phyloP scores from a whole-genome alignment of 1,140 invertebrate genomes.

The Pseudomyrmex concolor region DNA sequence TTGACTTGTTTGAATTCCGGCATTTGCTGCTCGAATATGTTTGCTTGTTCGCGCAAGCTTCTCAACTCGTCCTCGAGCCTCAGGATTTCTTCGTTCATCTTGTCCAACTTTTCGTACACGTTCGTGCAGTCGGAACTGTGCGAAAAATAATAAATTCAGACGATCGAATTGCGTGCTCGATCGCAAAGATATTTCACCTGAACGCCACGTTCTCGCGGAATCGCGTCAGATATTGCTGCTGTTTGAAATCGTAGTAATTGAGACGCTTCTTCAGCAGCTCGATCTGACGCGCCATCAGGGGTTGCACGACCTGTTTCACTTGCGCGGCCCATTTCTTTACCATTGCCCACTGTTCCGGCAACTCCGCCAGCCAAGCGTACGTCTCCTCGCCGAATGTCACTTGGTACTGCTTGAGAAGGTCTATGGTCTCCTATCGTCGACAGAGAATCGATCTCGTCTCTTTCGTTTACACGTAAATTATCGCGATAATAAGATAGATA shows the following conservation, averaged over 20 bases:
- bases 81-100: conserved; percentile 88
- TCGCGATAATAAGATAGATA: not conserved
- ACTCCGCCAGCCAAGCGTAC: conserved; percentile 87
- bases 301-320: conserved; percentile 94
- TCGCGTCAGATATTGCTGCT: conserved; percentile 91
- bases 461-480: conserved; percentile 11
- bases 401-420: conserved; percentile 90
- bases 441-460: not conserved
- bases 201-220: conserved; percentile 90
- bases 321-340: conserved; percentile 93
- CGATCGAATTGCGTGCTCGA: not conserved
- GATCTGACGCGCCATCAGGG: conserved; percentile 90
- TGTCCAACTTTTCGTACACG: conserved; percentile 91
- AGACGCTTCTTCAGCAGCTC: conserved; percentile 88
- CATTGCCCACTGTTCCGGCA: conserved; percentile 95
- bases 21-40: conserved; percentile 94
- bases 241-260: conserved; percentile 92
- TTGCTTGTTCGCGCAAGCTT: conserved; percentile 90
- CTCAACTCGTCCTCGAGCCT: conserved; percentile 90
- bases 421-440: conserved; percentile 88
- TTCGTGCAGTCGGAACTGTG: conserved; percentile 88
- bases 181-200: conserved; percentile 82
- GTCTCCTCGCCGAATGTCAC: conserved; percentile 89
- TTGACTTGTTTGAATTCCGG: conserved; percentile 93
- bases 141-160: conserved; percentile 69